Percentiles rank a stretch among this genome's conserved stretches.
Conservation (phyloP, 2,888 invertebrate genomes). For the Sceliomorpha sp. region DNA sequence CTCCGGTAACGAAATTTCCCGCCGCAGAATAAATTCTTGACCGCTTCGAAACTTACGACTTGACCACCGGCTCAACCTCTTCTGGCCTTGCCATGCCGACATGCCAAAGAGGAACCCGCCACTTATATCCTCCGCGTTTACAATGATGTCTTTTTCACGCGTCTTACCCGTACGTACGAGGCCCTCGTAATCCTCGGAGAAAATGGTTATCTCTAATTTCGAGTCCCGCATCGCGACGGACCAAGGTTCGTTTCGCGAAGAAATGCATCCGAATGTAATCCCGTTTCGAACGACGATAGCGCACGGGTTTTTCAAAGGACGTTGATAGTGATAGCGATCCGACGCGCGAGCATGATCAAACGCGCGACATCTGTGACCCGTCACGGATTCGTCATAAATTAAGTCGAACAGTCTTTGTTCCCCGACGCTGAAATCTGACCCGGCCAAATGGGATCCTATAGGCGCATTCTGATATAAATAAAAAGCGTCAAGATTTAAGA, state of each 20-base stretch:
- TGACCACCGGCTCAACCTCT: constrained; percentile 53
- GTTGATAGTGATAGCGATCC: no score
- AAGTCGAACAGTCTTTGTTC: constrained; percentile 2
- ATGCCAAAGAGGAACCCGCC: constrained; percentile 43
- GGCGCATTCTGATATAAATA: constrained; percentile 8
- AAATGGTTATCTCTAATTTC: constrained; percentile 46
- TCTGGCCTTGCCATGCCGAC: constrained; percentile 52
- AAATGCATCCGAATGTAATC: no score
- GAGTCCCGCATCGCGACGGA: neutral
- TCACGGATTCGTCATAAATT: neutral
- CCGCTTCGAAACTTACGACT: constrained; percentile 56
- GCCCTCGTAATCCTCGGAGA: constrained; percentile 37
- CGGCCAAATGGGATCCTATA: neutral
- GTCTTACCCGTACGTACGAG: constrained; percentile 15
- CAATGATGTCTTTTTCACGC: constrained; percentile 57
- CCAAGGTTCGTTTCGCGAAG: no score
- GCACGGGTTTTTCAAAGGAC: no score
- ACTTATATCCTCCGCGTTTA: constrained; percentile 51
- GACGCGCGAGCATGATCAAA: no score
- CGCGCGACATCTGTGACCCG: neutral
- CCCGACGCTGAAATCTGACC: no score
- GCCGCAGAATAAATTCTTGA: constrained; percentile 65
- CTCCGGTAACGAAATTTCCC: constrained; percentile 65
- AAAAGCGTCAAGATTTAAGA: constrained; percentile 1
- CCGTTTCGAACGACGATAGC: no score